Conservation (phyloP, 2,888 invertebrate genomes). For the Eutolmus rufibarbis region DNA sequence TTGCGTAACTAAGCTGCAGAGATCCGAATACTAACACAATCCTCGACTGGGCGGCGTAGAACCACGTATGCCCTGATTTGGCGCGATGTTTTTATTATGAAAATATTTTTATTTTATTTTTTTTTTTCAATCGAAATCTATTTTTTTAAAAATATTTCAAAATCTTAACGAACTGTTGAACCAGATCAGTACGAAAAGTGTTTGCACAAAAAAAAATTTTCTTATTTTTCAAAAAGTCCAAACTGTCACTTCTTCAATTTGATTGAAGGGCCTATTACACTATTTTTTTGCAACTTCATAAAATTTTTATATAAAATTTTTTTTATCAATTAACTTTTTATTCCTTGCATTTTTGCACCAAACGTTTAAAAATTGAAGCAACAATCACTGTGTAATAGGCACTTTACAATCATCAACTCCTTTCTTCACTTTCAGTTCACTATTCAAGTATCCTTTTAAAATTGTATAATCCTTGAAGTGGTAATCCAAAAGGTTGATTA, state of each 20-base stretch:
- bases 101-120: background rate
- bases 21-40: slow-evolving; percentile 19
- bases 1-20: slow-evolving; percentile 49
- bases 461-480: slow-evolving; percentile 44
- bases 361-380: background rate
- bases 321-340: background rate
- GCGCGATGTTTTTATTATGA: slow-evolving; percentile 27
- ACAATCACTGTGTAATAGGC: slow-evolving; percentile 48
- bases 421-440: slow-evolving; percentile 24
- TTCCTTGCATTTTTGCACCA: background rate
- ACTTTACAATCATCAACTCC: slow-evolving; percentile 44
- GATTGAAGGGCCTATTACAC: slow-evolving; percentile 46
- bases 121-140: background rate
- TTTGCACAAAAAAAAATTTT: background rate
- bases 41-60: background rate
- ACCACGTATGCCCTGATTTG: slow-evolving; percentile 43
- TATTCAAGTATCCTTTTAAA: slow-evolving; percentile 36
- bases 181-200: background rate
- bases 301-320: background rate
- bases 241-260: background rate
- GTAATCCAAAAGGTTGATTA: slow-evolving; percentile 43
- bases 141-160: background rate
- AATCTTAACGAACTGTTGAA: background rate
- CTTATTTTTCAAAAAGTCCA: background rate
- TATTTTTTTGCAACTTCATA: slow-evolving; percentile 1